Percentiles rank a stretch among this genome's conserved stretches.
These are phyloP conservation scores for Poecilia wingei DNA, from an alignment of 2,797 vertebrate genomes.

Conservation along the genomic window DNA sequence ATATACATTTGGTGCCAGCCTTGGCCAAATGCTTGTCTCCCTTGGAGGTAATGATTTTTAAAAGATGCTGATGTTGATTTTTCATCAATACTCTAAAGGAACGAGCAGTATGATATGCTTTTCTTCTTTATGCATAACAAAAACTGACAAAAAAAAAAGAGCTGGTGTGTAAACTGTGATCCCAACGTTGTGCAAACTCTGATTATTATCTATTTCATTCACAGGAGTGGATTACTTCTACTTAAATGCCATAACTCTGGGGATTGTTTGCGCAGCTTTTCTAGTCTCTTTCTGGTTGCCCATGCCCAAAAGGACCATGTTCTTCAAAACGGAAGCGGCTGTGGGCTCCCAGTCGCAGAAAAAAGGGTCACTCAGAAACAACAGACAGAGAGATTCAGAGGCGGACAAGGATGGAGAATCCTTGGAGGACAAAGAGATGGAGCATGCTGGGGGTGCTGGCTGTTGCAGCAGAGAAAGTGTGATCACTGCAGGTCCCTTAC, in stretches of 20 bases:
- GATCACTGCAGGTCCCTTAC: slow-evolving; percentile 45
- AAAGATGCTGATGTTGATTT: neutral
- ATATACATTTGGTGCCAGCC: slow-evolving; percentile 74
- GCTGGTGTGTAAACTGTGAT: neutral
- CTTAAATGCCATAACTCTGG: slow-evolving; percentile 76
- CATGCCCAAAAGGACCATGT: slow-evolving; percentile 74
- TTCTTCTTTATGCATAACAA: neutral
- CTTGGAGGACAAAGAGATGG: slow-evolving; percentile 25
- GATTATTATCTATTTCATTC: slow-evolving; percentile 24
- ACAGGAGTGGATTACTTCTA: slow-evolving; percentile 74
- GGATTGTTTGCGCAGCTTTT: slow-evolving; percentile 70
- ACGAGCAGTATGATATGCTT: neutral
- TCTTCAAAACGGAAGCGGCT: slow-evolving; percentile 65
- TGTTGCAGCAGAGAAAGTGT: slow-evolving; percentile 61
- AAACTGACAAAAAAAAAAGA: neutral
- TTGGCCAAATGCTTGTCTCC: slow-evolving; percentile 81
- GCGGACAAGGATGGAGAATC: slow-evolving; percentile 33
- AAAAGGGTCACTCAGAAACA: slow-evolving; percentile 15
- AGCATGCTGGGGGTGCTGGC: slow-evolving; percentile 18
- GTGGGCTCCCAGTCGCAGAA: slow-evolving; percentile 36
- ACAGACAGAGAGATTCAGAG: slow-evolving; percentile 20
- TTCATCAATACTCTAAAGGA: neutral
- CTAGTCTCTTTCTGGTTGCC: slow-evolving; percentile 75
- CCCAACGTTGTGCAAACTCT: neutral
- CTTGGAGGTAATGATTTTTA: slow-evolving; percentile 61